Base-by-base conservation (phyloP, 2,113 vertebrate genomes). In the Aptenodytes forsteri region DNA sequence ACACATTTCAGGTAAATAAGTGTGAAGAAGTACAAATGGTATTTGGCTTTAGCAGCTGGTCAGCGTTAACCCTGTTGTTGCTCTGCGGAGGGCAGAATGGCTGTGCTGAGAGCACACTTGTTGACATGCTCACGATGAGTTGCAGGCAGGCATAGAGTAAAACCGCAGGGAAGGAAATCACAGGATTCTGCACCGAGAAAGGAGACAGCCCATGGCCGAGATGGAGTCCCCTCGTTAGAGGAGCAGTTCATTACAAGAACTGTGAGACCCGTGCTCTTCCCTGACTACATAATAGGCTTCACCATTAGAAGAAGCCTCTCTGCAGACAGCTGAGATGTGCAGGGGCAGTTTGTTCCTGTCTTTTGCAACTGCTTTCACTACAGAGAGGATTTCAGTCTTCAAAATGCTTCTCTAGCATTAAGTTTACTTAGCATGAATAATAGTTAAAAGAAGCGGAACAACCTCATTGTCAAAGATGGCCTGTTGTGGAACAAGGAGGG, bases 171-270 rank as follows among this genome's bases (percentile, higher is more conserved):
- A 27, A n/a, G n/a, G 36, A 61, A 71, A 86, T 27, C 22, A 11
- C 1, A 17, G 30, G 21, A 21, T 61, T 62, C 30, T 59, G n/a
- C 42, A 56, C 32, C 0, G 0, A 12, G 22, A 76, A 50, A 84
- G 26, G 32, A 30, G 34, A 14, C 40, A 52, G 49, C 83, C 44
- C 59, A 6, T 34, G 85, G 46, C 27, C 0, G 0, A 59, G 83
- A 12, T 4, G 20, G 32, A 66, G 25, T 4, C 34, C 11, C 13
- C 8, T 21, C 0, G 0, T 47, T 32, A 18, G 46, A 56, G 32
- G 16, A 82, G 27, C 0, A 0, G 49, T 22, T 93, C 59, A 2
- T 42, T 9, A 38, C 19, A 16, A 38, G 78, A 76, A 7, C 54
- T 30, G 27, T 30, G 64, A 32, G 56, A 71, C 42, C 36, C 0